phyloP scores from a whole-genome alignment of 2,888 invertebrate species.

The Drosophila lacicola region DNA sequence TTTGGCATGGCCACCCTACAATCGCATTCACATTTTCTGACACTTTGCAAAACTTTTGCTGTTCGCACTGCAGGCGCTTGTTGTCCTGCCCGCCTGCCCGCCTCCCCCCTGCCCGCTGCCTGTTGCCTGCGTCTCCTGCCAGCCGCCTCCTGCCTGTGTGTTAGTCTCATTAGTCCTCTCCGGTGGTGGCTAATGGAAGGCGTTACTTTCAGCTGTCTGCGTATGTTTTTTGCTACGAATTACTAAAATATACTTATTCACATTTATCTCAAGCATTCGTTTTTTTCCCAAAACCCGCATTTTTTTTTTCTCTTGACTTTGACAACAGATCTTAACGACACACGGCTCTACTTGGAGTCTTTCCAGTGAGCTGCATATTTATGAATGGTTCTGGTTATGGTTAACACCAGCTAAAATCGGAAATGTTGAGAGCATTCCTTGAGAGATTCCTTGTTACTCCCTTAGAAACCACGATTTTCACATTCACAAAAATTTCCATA shows the following conservation, averaged over 20 bases:
- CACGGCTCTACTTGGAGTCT: not conserved
- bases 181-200: conserved; percentile 71
- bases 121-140: not conserved
- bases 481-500: no score
- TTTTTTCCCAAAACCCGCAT: not conserved
- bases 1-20: conserved; percentile 41
- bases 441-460: no score
- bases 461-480: no score
- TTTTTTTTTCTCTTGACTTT: conserved; percentile 1
- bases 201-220: conserved; percentile 62
- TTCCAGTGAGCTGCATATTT: not conserved
- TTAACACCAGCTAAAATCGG: no score
- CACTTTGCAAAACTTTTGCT: conserved; percentile 79
- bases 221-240: conserved; percentile 59
- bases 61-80: conserved; percentile 80
- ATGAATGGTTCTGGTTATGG: not conserved
- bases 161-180: conserved; percentile 73
- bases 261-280: conserved; percentile 50
- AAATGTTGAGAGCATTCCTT: no score
- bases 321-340: conserved; percentile 25
- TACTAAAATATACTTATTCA: conserved; percentile 54
- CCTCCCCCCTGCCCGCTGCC: conserved; percentile 4
- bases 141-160: conserved; percentile 34
- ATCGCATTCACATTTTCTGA: conserved; percentile 82
- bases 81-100: conserved; percentile 29